Percentiles rank a stretch among this genome's conserved stretches.
phyloP scores from a whole-genome alignment of 1,140 invertebrate genomes.

The Drosophila fuyamai region DNA sequence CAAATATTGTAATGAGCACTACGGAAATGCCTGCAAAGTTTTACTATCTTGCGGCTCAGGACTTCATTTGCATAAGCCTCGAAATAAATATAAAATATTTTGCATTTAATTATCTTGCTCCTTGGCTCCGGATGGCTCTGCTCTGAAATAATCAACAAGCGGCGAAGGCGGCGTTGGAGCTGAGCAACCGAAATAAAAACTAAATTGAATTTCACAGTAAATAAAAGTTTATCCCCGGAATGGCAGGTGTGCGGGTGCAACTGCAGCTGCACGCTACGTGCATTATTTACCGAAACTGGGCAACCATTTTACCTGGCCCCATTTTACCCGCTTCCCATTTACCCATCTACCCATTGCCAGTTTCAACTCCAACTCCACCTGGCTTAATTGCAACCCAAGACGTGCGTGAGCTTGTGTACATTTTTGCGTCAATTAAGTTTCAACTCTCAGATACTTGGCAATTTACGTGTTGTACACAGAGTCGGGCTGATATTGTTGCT shows the following conservation, averaged over 20 bases:
- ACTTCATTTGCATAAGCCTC: constrained; percentile 78
- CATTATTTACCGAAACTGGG: constrained; percentile 49
- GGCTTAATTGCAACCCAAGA: constrained; percentile 74
- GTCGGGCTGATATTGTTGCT: constrained; percentile 20
- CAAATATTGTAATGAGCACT: constrained; percentile 59
- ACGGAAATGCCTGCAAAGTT: constrained; percentile 61
- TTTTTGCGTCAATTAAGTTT: constrained; percentile 83
- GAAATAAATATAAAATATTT: constrained; percentile 81
- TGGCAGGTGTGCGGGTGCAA: constrained; percentile 13
- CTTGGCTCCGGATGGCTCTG: constrained; percentile 10
- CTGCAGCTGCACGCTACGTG: constrained; percentile 39
- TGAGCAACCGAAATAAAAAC: constrained; percentile 38
- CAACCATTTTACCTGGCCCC: constrained; percentile 8
- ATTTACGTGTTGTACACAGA: constrained; percentile 50
- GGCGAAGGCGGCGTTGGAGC: constrained; percentile 15
- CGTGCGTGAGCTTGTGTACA: constrained; percentile 73
- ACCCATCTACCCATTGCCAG: not conserved
- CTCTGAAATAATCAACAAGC: constrained; percentile 46
- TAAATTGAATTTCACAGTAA: constrained; percentile 69
- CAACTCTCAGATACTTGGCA: constrained; percentile 69
- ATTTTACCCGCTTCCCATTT: not conserved
- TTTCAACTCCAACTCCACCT: constrained; percentile 13
- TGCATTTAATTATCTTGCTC: constrained; percentile 75
- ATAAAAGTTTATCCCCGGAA: constrained; percentile 63
- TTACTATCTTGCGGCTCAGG: constrained; percentile 70